A percentile compares a stretch with the other conserved stretches of the same genome.
phyloP scores from a whole-genome alignment of 2,797 vertebrate species.

The Leptodactylus fallax region DNA sequence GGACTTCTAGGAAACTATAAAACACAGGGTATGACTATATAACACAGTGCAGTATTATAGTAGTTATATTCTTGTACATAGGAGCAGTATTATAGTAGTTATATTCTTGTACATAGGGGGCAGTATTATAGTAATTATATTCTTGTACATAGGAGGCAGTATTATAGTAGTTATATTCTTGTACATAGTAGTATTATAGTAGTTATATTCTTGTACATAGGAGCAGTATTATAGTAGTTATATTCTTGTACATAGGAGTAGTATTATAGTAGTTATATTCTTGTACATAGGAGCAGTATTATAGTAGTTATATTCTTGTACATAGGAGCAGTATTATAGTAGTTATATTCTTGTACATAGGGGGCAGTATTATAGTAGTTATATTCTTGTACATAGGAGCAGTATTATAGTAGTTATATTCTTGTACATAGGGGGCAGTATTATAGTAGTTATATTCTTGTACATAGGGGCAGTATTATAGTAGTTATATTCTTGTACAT shows the following conservation, averaged over 20 bases:
- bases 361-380: not conserved
- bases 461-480: not conserved
- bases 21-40: too few relatives aligned
- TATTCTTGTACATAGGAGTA: not conserved
- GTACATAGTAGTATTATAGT: too few relatives aligned
- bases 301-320: too few relatives aligned
- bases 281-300: too few relatives aligned
- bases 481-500: not conserved
- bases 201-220: not conserved
- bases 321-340: too few relatives aligned
- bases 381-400: not conserved
- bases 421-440: not conserved
- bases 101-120: not conserved
- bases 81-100: too few relatives aligned
- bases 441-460: not conserved
- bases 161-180: too few relatives aligned
- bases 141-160: not conserved
- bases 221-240: not conserved
- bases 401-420: constrained; percentile 7
- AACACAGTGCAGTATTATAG: too few relatives aligned
- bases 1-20: too few relatives aligned
- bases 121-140: constrained; percentile 1
- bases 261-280: too few relatives aligned
- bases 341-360: too few relatives aligned
- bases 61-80: not conserved